phyloP scores from a whole-genome alignment of 2,888 invertebrate species.

The Synergus japonicus region DNA sequence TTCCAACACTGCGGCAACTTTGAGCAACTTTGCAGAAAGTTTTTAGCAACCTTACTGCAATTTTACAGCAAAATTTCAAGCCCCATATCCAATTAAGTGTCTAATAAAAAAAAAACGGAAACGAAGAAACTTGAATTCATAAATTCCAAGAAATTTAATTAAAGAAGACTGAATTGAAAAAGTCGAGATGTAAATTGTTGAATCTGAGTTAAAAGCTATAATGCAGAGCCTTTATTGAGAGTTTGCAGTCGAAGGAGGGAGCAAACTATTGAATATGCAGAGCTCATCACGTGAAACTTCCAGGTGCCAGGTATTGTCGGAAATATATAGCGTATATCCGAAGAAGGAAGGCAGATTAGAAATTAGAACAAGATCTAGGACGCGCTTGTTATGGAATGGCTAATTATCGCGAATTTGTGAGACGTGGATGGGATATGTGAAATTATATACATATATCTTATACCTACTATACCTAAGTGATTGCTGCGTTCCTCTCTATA shows the following conservation, averaged over 20 bases:
- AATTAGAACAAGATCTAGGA: conserved; percentile 16
- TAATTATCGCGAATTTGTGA: conserved; percentile 4
- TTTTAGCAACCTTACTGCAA: too few relatives aligned
- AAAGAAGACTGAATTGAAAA: conserved; percentile 9
- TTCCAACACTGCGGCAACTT: too few relatives aligned
- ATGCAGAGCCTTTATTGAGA: not conserved
- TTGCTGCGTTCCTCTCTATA: conserved; percentile 19
- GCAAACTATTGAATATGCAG: conserved; percentile 59
- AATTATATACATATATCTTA: not conserved
- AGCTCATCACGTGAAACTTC: conserved; percentile 47
- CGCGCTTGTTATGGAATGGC: conserved; percentile 2
- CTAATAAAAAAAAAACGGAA: not conserved
- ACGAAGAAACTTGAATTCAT: not conserved
- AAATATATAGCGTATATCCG: not conserved
- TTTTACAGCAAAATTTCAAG: not conserved
- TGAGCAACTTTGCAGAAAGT: too few relatives aligned
- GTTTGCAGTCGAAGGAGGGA: conserved; percentile 18
- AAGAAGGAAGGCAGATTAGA: not conserved
- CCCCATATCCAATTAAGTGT: not conserved
- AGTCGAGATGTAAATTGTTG: not conserved
- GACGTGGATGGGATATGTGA: not conserved
- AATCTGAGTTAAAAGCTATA: conserved; percentile 8
- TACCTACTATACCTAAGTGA: not conserved
- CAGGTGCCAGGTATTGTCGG: conserved; percentile 29
- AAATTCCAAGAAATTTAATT: not conserved